Evolutionary conservation across 2,797 vertebrate species (phyloP).

Genomic region (Pseudotriccus pelzelni): DNA sequence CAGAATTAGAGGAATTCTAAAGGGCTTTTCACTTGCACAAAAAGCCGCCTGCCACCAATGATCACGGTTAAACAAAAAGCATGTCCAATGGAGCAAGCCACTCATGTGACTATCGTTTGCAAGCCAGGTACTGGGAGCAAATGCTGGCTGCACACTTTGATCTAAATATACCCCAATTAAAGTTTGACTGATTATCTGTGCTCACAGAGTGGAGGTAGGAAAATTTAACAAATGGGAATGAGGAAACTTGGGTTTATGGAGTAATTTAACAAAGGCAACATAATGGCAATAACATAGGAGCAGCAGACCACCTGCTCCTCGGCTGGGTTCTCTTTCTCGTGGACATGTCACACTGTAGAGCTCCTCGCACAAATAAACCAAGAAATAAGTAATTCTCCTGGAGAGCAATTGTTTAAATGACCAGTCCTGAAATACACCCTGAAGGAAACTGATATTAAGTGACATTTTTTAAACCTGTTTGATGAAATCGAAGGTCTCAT

Average conservation of each 20-base stretch:
- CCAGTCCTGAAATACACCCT: not conserved
- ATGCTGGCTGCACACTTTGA: constrained; percentile 28
- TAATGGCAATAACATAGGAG: constrained; percentile 57
- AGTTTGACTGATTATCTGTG: constrained; percentile 50
- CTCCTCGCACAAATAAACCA: constrained; percentile 38
- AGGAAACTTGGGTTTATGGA: constrained; percentile 50
- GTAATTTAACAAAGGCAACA: constrained; percentile 61
- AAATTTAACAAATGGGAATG: constrained; percentile 48
- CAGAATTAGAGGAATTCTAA: constrained; percentile 70
- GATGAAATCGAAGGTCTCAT: constrained; percentile 5
- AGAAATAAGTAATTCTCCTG: constrained; percentile 47
- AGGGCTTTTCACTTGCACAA: constrained; percentile 58
- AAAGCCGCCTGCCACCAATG: constrained; percentile 68
- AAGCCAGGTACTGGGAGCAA: constrained; percentile 51
- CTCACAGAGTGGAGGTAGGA: constrained; percentile 55
- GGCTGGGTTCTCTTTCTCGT: constrained; percentile 54
- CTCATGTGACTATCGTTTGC: constrained; percentile 65
- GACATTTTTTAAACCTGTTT: constrained; percentile 28
- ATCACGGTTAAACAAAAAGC: constrained; percentile 72
- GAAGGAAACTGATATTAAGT: constrained; percentile 45
- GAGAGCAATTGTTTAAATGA: constrained; percentile 18
- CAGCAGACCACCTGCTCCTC: constrained; percentile 56
- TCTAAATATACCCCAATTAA: constrained; percentile 54
- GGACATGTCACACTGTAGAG: constrained; percentile 26
- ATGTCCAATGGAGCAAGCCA: constrained; percentile 67